Conservation (phyloP, 2,888 invertebrate species). For the Drosophila phalerata region DNA sequence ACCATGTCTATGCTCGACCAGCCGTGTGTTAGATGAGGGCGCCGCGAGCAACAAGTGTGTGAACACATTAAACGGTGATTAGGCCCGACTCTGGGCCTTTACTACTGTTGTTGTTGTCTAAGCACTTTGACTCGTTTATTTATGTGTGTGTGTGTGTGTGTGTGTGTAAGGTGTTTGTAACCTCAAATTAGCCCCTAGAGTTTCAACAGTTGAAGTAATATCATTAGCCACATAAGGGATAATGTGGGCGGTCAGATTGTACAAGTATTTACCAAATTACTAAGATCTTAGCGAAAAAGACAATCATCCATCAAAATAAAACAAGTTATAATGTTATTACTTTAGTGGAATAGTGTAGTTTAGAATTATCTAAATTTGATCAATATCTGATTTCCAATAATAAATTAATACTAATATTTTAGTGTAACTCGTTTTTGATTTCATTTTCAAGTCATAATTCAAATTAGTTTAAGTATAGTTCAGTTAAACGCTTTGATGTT, state of each 20-base stretch:
- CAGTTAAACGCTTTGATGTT: too few relatives aligned
- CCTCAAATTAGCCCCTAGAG: slow-evolving; percentile 47
- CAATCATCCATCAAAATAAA: slow-evolving; percentile 15
- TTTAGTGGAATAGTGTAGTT: neutral
- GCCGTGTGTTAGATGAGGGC: slow-evolving; percentile 62
- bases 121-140: slow-evolving; percentile 14
- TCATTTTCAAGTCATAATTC: too few relatives aligned
- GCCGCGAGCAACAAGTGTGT: slow-evolving; percentile 78
- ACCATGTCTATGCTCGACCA: slow-evolving; percentile 47
- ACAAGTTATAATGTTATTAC: neutral
- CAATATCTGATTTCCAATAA: too few relatives aligned
- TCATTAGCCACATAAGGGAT: slow-evolving; percentile 51
- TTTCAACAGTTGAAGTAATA: slow-evolving; percentile 42
- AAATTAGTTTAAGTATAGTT: too few relatives aligned
- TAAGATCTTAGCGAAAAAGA: slow-evolving; percentile 9
- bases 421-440: too few relatives aligned
- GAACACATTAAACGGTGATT: slow-evolving; percentile 78
- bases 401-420: too few relatives aligned
- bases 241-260: slow-evolving; percentile 54
- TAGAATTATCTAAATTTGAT: neutral
- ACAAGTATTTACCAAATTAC: slow-evolving; percentile 20
- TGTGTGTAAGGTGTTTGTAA: slow-evolving; percentile 35
- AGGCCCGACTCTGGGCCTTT: slow-evolving; percentile 45
- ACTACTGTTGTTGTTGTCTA: slow-evolving; percentile 25
- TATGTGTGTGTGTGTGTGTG: slow-evolving; percentile 33